Evolutionary conservation across 2,888 invertebrate genomes (phyloP).

Genomic region (Erebia epiphron): DNA sequence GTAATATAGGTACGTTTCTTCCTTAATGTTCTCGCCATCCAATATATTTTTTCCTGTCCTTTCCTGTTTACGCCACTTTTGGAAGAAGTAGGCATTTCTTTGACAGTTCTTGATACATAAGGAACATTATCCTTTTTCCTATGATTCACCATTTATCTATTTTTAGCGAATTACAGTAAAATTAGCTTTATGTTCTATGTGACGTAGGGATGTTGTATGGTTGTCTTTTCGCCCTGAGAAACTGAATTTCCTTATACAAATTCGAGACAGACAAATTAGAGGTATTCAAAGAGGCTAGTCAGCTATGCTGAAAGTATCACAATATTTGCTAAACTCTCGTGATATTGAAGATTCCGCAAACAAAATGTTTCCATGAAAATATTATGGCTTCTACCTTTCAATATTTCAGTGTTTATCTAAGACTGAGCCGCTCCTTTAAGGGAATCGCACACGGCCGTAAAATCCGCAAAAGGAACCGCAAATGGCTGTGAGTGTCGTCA

Average conservation of each 20-base stretch:
- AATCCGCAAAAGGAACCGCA: neutral
- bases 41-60: neutral
- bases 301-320: neutral
- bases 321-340: neutral
- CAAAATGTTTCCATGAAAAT: constrained; percentile 5
- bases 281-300: neutral
- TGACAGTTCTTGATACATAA: neutral
- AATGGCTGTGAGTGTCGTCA: neutral
- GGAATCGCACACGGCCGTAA: neutral
- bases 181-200: no score
- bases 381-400: neutral
- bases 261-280: neutral
- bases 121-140: neutral
- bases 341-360: neutral
- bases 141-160: no score
- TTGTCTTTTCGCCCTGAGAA: neutral
- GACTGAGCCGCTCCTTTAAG: neutral
- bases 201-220: no score
- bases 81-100: neutral
- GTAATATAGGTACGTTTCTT: neutral
- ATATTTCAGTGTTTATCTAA: constrained; percentile 7
- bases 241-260: neutral
- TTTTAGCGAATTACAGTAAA: no score
- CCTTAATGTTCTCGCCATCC: neutral
- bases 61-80: neutral